Evolutionary conservation across 2,113 vertebrate genomes (phyloP), one percentile per base, ranked within the genome.

Genomic region (Setophaga petechia): DNA sequence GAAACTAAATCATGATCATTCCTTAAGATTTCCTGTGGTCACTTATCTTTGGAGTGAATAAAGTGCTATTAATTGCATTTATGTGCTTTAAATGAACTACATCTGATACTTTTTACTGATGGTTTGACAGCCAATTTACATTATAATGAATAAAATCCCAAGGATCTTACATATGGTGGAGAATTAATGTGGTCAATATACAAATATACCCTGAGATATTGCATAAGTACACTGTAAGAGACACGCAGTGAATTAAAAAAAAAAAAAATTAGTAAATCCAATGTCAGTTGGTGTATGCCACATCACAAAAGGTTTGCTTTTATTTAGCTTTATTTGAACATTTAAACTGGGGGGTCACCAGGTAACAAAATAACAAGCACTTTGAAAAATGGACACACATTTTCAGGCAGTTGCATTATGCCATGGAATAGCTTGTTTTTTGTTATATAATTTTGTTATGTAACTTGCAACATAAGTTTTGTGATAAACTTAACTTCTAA

Each of bases 31-130:
- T 97, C 96, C 92, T 97, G 73, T 96, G 95, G 93, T 97, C 94
- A 96, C 94, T 98, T 98, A 98, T 95, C 95, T 97, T 98, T 97
- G 71, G 55, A 72, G 28, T 97, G 93, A 98, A 98, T 95, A 94
- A 98, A 96, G 95, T 96, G 82, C 94, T 96, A 98, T 97, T 98
- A 98, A 98, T 98, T 98, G 97, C 97, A 97, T 98, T 98, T 98
- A 98, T 98, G 95, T 96, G 90, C 93, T 97, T 97, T 97, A 97
- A 98, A 98, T 98, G 91, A 98, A 98, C 96, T 97, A 97, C 94
- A 94, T 97, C 92, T 93, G 97, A 98, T 97, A 96, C 87, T 97
- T 98, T 98, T 98, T 97, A 96, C 97, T 97, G 97, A 97, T 93
- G 84, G 89, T 96, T 97, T 98, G 94, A 89, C 22, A 85, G 31